Evolutionary conservation across 2,113 vertebrate species (phyloP), one percentile per base, ranked within the genome.

Genomic region (Zootoca vivipara): DNA sequence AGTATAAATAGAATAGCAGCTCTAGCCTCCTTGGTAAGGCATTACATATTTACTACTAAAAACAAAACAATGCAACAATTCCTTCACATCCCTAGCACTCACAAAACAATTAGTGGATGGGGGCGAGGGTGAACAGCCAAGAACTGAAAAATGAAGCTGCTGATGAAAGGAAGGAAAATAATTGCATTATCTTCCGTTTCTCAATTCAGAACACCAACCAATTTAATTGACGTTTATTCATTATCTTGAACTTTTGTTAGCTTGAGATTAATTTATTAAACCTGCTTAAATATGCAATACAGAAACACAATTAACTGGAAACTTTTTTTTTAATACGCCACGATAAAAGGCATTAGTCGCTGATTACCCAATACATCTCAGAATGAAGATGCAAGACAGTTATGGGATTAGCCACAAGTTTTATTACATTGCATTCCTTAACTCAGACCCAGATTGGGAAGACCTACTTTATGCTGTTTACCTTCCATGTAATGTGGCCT

Each of bases 171-270:
- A 78, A 78, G 5, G 67, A 5, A 62, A 62, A 62, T 52, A 78
- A 78, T 67, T 86, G 38, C 40, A 3, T 85, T 65, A 78, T 77
- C 30, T 42, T 12, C 38, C 40, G 15, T 77, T 65, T 78, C 18
- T 64, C 42, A 64, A 67, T 77, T 40, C 84, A 40, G 28, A 30
- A 38, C 8, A 33, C 58, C 40, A 86, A 33, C 16, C 38, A n/a
- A 28, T 69, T 86, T 77, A 78, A 78, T 86, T 78, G 62, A 69
- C 65, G 78, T 78, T 86, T 69, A 86, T 85, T 78, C 56, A 85
- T 62, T 82, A 82, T 28, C 33, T n/a, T 69, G 38, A 65, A 86
- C 56, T 69, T 69, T 86, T 69, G 62, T 67, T 78, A 78, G 74
- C 40, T 30, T 77, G 56, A 42, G 42, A 78, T 86, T 86, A 86